Evolutionary conservation across 2,113 vertebrate species (phyloP).

Genomic region (Himantopus leucocephalus): DNA sequence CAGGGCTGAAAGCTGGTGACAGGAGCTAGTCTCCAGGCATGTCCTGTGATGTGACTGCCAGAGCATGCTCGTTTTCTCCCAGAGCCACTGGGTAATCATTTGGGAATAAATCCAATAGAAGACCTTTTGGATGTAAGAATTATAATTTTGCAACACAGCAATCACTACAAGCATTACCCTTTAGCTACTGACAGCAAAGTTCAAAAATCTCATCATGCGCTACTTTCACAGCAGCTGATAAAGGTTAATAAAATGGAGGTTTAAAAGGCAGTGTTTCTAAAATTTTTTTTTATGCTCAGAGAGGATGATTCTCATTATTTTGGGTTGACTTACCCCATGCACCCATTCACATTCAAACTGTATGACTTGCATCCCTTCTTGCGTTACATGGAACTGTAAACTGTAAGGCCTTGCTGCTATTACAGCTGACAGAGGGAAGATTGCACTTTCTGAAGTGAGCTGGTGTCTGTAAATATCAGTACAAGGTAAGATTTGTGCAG

Average conservation of each 20-base stretch:
- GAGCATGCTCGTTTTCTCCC: background rate
- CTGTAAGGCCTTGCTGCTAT: background rate
- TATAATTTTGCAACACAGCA: constrained; percentile 54
- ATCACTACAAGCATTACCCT: constrained; percentile 67
- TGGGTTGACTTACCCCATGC: background rate
- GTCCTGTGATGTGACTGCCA: background rate
- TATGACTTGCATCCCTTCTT: background rate
- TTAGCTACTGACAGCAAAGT: constrained; percentile 68
- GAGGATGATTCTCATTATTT: constrained; percentile 19
- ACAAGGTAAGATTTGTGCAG: background rate
- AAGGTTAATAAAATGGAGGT: constrained; percentile 73
- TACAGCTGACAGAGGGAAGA: background rate
- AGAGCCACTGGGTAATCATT: background rate
- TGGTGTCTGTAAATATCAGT: background rate
- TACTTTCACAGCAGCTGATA: constrained; percentile 58
- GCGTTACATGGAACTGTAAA: background rate
- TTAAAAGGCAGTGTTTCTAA: constrained; percentile 49
- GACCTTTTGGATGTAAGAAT: constrained; percentile 44
- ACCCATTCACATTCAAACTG: background rate
- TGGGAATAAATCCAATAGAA: constrained; percentile 42
- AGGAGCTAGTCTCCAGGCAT: fast-evolving
- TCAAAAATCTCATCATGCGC: constrained; percentile 60
- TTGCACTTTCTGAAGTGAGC: background rate
- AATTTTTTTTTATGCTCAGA: constrained; percentile 45
- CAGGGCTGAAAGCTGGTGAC: background rate